Conservation (phyloP, 2,888 invertebrate genomes). For the Campoplex nolae region DNA sequence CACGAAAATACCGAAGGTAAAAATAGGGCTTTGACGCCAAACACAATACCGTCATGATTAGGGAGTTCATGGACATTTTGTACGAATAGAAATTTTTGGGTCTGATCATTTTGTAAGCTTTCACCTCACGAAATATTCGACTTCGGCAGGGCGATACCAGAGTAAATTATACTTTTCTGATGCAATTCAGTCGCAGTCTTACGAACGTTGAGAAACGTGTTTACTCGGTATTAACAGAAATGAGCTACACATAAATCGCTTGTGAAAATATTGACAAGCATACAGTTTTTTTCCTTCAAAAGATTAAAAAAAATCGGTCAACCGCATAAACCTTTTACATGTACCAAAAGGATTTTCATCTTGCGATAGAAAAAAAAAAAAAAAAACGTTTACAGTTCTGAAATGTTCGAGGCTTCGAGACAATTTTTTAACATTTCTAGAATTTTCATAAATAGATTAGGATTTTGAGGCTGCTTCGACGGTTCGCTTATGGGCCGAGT, state of each 20-base stretch:
- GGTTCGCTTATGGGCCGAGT: no score
- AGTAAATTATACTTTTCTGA: conserved; percentile 21
- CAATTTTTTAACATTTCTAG: not conserved
- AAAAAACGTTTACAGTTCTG: not conserved
- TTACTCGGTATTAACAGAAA: conserved; percentile 23
- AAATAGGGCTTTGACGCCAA: not conserved
- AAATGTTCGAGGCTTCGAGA: not conserved
- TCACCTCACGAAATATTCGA: not conserved
- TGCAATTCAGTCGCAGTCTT: conserved; percentile 28
- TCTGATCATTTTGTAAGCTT: conserved; percentile 3
- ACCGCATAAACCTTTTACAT: not conserved
- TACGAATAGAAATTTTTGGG: not conserved
- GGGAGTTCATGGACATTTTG: not conserved
- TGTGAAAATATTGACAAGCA: not conserved
- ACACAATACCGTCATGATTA: not conserved
- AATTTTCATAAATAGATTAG: not conserved
- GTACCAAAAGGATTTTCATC: not conserved
- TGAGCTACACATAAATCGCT: not conserved
- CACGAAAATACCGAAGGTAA: conserved; percentile 29
- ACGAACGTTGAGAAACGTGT: conserved; percentile 26
- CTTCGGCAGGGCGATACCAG: not conserved
- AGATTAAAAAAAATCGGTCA: not conserved
- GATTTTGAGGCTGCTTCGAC: not conserved
- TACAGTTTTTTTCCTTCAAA: not conserved
- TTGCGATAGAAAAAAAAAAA: not conserved